These are phyloP conservation scores for Oncorhynchus keta DNA, from an alignment of 2,113 vertebrate genomes.

Conservation along the genomic window DNA sequence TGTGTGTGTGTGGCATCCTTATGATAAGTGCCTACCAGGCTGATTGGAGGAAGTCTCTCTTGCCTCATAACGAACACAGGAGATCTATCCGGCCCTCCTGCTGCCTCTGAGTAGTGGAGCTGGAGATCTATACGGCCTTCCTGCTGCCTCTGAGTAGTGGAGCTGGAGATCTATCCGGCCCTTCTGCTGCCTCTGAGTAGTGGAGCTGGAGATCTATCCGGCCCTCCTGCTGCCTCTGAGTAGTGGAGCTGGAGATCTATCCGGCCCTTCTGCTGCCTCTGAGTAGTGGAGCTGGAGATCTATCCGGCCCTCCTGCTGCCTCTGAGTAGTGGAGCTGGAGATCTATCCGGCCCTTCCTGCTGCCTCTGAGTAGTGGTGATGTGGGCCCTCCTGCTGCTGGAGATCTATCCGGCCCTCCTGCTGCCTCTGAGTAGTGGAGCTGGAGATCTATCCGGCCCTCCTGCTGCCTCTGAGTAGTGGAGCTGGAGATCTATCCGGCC, in stretches of 20 bases:
- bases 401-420: constrained; percentile 63
- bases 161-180: constrained; percentile 66
- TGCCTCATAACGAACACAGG: constrained; percentile 69
- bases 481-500: constrained; percentile 66
- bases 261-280: constrained; percentile 60
- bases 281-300: constrained; percentile 65
- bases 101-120: constrained; percentile 66
- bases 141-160: constrained; percentile 65
- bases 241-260: constrained; percentile 64
- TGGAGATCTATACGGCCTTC: constrained; percentile 63
- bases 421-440: constrained; percentile 66
- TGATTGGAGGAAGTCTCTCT: constrained; percentile 71
- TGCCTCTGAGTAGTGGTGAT: constrained; percentile 69
- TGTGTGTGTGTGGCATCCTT: constrained; percentile 27
- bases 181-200: constrained; percentile 63
- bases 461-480: constrained; percentile 65
- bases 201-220: constrained; percentile 66
- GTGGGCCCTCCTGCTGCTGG: too few relatives aligned
- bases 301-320: constrained; percentile 58
- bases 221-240: constrained; percentile 60
- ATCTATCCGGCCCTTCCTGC: constrained; percentile 64
- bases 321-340: constrained; percentile 66
- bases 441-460: too few relatives aligned
- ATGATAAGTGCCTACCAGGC: constrained; percentile 69
- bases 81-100: constrained; percentile 63